Percentiles rank a stretch among this genome's conserved stretches.
Evolutionary conservation across 2,797 vertebrate genomes (phyloP).

Genomic region (Gymnopithys bicolor): DNA sequence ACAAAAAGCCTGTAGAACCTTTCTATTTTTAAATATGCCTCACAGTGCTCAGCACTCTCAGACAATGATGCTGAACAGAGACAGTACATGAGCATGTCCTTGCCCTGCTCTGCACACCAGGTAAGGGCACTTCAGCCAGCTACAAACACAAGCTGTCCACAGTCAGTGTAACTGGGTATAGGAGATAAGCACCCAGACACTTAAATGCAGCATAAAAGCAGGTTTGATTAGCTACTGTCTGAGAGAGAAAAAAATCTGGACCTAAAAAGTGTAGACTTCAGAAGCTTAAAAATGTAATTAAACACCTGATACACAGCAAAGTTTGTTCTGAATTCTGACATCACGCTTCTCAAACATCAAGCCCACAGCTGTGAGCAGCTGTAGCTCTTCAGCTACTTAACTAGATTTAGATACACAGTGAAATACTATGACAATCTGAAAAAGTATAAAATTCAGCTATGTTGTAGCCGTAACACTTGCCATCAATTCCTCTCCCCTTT

Average conservation of each 20-base stretch:
- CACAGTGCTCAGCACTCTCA: not conserved
- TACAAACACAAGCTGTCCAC: not conserved
- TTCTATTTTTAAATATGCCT: not conserved
- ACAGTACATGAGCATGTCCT: not conserved
- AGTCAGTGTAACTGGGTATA: not conserved
- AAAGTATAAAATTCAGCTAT: not conserved
- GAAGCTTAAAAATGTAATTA: not conserved
- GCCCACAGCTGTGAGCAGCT: not conserved
- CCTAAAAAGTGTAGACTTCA: not conserved
- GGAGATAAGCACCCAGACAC: not conserved
- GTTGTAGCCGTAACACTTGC: not conserved
- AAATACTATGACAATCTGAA: not conserved
- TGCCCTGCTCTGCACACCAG: not conserved
- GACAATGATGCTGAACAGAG: not conserved
- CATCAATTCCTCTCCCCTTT: not conserved
- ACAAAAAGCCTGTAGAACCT: not conserved
- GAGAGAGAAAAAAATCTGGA: not conserved
- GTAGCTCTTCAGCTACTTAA: not conserved
- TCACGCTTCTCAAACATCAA: not conserved
- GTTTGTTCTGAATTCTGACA: not conserved
- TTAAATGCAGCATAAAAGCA: not conserved
- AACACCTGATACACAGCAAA: not conserved
- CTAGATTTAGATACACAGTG: not conserved
- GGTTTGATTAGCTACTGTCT: not conserved
- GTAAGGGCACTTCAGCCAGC: not conserved